Evolutionary conservation across 2,113 vertebrate genomes (phyloP), one percentile per base, ranked within the genome.

Genomic region (Ictidomys tridecemlineatus): DNA sequence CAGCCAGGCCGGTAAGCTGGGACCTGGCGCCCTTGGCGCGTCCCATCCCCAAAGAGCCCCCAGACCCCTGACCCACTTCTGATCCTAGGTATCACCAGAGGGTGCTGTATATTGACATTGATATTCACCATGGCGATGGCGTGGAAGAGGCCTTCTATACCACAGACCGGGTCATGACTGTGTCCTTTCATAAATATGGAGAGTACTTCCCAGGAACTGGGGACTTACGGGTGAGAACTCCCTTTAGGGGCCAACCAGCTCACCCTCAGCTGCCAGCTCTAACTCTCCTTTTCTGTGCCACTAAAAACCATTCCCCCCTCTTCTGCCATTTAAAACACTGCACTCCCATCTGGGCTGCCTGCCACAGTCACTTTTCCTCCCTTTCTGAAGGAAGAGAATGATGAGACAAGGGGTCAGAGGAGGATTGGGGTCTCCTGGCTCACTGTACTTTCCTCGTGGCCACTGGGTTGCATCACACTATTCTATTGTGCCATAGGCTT

Each of bases 81-180:
- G 84, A 76, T 79, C 93, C 30, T 93, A 99, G 99, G 98, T 99
- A 99, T 98, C 99, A 99, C 98, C 99, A 99, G 98, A 99, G 99
- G 87, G 99, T 99, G 89, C 98, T 99, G 96, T 99, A 99, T 93
- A 99, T 99, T 6, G 99, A 99, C 98, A 99, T 99, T 30, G 99
- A 99, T 97, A 99, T 99, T 96, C 99, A 99, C 98, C 99, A 99
- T 0, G 99, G 99, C 2, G 99, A 99, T 32, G 99, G 99, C 0
- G 99, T 99, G 96, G 99, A 99, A 98, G 99, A 99, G 97, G 99
- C 99, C 16, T 99, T 99, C 98, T 99, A 99, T 97, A 99, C 99
- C 98, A 99, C 99, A n/a, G 99, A 99, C 98, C 98, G 99, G 5
- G 99, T 99, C 98, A 99, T 99, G 99, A 99, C 99, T 0, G 99